phyloP scores from a whole-genome alignment of 2,113 vertebrate genomes.

The Probosciger aterrimus region DNA sequence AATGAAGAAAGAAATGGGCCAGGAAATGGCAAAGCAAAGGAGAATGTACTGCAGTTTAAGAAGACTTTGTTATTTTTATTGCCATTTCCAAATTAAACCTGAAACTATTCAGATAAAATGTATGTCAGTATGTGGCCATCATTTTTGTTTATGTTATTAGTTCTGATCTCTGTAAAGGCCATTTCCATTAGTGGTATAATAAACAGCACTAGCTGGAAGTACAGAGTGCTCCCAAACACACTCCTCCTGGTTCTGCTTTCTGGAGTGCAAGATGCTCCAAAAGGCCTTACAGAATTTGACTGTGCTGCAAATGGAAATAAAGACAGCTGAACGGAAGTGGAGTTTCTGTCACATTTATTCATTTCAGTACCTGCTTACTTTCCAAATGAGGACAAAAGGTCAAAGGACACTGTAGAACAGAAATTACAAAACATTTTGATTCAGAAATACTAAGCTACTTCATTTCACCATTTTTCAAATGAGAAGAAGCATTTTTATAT shows the following conservation, averaged over 20 bases:
- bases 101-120: not conserved
- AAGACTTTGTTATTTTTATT: not conserved
- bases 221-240: not conserved
- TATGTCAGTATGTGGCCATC: not conserved
- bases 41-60: not conserved
- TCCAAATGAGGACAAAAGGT: constrained; percentile 4
- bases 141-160: not conserved
- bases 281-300: not conserved
- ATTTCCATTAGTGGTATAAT: not conserved
- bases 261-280: not conserved
- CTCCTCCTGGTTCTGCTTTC: not conserved
- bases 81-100: not conserved
- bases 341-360: constrained; percentile 15
- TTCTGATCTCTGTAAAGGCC: not conserved
- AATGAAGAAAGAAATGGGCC: not conserved
- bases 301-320: not conserved
- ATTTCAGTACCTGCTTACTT: constrained; percentile 11
- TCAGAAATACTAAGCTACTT: not conserved
- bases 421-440: not conserved
- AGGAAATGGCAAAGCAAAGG: not conserved
- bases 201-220: not conserved
- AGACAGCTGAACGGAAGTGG: not conserved
- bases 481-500: not conserved
- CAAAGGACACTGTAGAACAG: not conserved
- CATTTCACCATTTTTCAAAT: not conserved